Percentiles rank a stretch among this genome's conserved stretches.
These are phyloP conservation scores for Virgularia gustaviana DNA, from an alignment of 92 coral and sea anemone species.

Conservation along the genomic window DNA sequence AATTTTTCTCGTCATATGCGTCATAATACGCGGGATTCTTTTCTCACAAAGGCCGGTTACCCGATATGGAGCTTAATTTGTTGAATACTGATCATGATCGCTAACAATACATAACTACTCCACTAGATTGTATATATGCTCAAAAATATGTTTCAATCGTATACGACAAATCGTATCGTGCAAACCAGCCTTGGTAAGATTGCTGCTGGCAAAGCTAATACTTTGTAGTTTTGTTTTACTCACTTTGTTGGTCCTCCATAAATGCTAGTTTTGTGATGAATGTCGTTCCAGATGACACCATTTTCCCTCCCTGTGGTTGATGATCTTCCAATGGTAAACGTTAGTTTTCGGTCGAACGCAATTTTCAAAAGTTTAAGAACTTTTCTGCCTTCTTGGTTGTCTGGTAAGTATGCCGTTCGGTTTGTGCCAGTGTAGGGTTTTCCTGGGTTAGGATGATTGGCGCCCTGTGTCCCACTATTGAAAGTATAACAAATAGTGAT, in stretches of 20 bases:
- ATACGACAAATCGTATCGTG: no score
- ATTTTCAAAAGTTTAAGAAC: constrained; percentile 51
- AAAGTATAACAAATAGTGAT: constrained; percentile 22
- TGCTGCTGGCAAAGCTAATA: no score
- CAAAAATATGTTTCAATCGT: no score
- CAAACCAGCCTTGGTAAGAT: no score
- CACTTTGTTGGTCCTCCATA: constrained; percentile 64
- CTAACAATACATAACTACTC: no score
- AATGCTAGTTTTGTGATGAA: constrained; percentile 56
- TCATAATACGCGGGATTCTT: not conserved
- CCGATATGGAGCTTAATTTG: no score
- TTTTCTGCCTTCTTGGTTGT: constrained; percentile 53
- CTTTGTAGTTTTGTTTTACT: no score
- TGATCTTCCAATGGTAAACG: constrained; percentile 65
- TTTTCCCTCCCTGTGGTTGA: constrained; percentile 46
- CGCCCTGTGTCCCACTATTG: constrained; percentile 23
- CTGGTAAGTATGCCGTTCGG: constrained; percentile 56
- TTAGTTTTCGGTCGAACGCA: constrained; percentile 57
- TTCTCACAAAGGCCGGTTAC: not conserved
- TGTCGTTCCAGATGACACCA: constrained; percentile 62
- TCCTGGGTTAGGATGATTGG: constrained; percentile 51
- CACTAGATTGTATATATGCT: no score
- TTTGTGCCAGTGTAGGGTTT: constrained; percentile 43
- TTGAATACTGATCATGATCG: constrained; percentile 12
- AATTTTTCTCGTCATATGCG: not conserved